Evolutionary conservation across 2,113 vertebrate species (phyloP), one percentile per base, ranked within the genome.

Genomic region (Todiramphus chloris): DNA sequence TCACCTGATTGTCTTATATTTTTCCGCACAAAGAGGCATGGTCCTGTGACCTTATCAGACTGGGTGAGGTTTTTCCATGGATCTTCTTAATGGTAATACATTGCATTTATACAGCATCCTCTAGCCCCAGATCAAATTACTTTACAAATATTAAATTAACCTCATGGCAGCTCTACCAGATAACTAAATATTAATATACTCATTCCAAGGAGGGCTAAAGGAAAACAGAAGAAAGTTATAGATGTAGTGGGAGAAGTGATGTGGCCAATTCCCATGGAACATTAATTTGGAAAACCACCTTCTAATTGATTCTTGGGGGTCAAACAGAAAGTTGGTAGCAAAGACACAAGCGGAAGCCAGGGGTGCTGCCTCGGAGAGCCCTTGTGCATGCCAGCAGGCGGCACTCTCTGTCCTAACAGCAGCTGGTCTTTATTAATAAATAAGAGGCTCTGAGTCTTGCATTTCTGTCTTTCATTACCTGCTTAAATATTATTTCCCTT

Each of bases 71-170:
- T 81, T 90, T 93, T 58, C 68, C 66, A 48, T 92, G 77, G 56
- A 87, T 89, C 75, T 59, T 87, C 59, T 31, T 81, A 78, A 91
- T 13, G 31, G n/a, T n/a, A 92, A 64, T 43, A 77, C 14, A 69
- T 46, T 68, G 70, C 56, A 67, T 86, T 92, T 75, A 76, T 43
- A 53, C 18, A 81, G 59, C n/a, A 68, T 75, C 87, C 87, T 96
- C 33, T 79, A 55, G 60, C 6, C 79, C 23, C 39, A 59, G 50
- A 91, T 77, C 69, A 73, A 94, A 87, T 90, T 51, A 87, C 20
- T 89, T 80, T 58, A 80, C 64, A 67, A 87, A 73, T 95, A 59
- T 58, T 68, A 83, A 87, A 95, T 92, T 92, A 93, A 96, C n/a
- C 59, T 91, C 70, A 37, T 1, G 5, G 68, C 50, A 91, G 68